phyloP scores from a whole-genome alignment of 2,888 invertebrate genomes.

The Ichneumoninae sp. region DNA sequence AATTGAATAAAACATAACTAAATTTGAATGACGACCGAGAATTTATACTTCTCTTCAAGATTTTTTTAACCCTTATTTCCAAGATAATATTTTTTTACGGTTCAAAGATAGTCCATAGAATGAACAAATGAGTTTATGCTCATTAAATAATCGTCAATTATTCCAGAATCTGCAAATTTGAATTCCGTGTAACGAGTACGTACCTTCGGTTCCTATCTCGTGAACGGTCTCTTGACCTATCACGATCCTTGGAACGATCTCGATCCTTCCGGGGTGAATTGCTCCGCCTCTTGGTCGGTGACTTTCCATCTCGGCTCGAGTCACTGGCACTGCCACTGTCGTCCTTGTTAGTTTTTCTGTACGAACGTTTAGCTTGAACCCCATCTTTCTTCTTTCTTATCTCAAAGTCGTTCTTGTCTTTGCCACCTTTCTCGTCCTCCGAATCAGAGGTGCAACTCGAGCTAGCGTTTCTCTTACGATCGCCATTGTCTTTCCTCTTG shows the following conservation, averaged over 20 bases:
- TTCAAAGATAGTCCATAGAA: too few relatives aligned
- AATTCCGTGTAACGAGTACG: conserved; percentile 62
- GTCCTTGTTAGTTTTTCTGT: conserved; percentile 92
- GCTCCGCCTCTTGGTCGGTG: conserved; percentile 79
- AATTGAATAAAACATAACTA: too few relatives aligned
- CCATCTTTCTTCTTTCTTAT: conserved; percentile 92
- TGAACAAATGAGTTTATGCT: conserved; percentile 27
- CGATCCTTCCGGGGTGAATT: conserved; percentile 82
- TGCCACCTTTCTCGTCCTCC: conserved; percentile 79
- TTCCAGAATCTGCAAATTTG: conserved; percentile 71
- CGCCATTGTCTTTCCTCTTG: conserved; percentile 77
- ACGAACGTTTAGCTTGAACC: conserved; percentile 95
- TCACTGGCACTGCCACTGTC: conserved; percentile 88
- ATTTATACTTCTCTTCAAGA: too few relatives aligned
- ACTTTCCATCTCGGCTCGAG: conserved; percentile 86
- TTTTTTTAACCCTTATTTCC: too few relatives aligned
- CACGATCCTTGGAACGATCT: conserved; percentile 82
- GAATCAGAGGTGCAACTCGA: conserved; percentile 76
- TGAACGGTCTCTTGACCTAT: conserved; percentile 84
- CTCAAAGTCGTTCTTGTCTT: conserved; percentile 88
- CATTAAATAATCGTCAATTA: conserved; percentile 41
- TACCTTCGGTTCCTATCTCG: conserved; percentile 82
- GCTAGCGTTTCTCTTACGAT: conserved; percentile 77
- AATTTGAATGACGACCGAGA: too few relatives aligned
- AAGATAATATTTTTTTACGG: too few relatives aligned